Percentiles rank a stretch among this genome's conserved stretches.
phyloP scores from a whole-genome alignment of 2,888 invertebrate species.

The Rotaria sp. region DNA sequence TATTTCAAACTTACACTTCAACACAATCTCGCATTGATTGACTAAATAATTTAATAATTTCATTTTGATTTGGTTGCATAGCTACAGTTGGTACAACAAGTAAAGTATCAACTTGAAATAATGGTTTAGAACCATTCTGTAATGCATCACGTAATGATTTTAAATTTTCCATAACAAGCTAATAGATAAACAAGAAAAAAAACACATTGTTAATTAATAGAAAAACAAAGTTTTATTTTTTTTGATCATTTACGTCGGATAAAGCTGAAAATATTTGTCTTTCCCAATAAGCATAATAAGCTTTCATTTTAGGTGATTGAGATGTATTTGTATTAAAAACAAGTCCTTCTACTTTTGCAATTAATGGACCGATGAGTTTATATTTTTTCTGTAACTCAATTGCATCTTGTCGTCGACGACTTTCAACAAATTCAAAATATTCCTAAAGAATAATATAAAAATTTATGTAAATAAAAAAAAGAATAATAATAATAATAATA shows the following conservation, averaged over 20 bases:
- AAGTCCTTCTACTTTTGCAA: slow-evolving; percentile 76
- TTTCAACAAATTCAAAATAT: slow-evolving; percentile 68
- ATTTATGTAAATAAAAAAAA: background rate
- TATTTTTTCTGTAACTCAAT: slow-evolving; percentile 68
- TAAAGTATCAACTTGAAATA: slow-evolving; percentile 73
- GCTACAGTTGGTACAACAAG: slow-evolving; percentile 70
- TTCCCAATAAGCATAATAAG: slow-evolving; percentile 76
- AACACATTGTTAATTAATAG: too few species aligned
- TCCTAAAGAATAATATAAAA: slow-evolving; percentile 55
- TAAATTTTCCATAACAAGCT: slow-evolving; percentile 66
- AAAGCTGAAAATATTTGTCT: slow-evolving; percentile 68
- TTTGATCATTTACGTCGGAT: slow-evolving; percentile 57
- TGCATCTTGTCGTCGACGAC: slow-evolving; percentile 65
- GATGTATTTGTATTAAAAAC: slow-evolving; percentile 74
- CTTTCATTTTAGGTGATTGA: slow-evolving; percentile 65
- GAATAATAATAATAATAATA: too few species aligned
- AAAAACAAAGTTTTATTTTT: too few species aligned
- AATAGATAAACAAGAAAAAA: slow-evolving; percentile 38
- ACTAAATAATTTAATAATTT: slow-evolving; percentile 71
- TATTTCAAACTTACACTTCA: slow-evolving; percentile 60
- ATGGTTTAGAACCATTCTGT: slow-evolving; percentile 58
- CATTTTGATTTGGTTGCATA: slow-evolving; percentile 68
- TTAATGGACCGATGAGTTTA: slow-evolving; percentile 70
- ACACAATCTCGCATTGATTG: slow-evolving; percentile 70
- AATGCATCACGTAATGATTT: slow-evolving; percentile 64